These are phyloP conservation scores for Delphinapterus leucas DNA, from an alignment of 2,113 vertebrate species.

Conservation along the genomic window DNA sequence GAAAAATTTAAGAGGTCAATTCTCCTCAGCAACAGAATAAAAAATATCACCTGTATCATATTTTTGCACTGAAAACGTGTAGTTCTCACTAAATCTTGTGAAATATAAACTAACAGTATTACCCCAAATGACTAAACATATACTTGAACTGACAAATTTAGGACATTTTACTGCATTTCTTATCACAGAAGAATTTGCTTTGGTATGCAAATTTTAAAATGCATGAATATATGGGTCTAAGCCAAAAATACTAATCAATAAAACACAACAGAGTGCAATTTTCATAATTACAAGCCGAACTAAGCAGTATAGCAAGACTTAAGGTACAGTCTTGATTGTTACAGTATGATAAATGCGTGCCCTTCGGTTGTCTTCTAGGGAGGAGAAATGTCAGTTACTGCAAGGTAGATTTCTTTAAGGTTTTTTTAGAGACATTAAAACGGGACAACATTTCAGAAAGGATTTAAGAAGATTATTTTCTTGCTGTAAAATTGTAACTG, in stretches of 20 bases:
- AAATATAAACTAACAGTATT: neutral
- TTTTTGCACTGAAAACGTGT: neutral
- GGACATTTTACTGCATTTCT: neutral
- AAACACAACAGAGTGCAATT: neutral
- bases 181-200: constrained; percentile 48
- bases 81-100: neutral
- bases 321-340: neutral
- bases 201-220: neutral
- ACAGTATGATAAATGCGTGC: neutral
- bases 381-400: neutral
- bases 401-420: neutral
- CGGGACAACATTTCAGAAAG: neutral
- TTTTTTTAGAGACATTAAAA: neutral
- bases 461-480: neutral
- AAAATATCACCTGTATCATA: neutral
- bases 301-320: neutral
- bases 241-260: constrained; percentile 21
- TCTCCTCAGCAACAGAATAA: neutral
- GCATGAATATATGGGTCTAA: neutral
- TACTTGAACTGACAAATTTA: constrained; percentile 32
- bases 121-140: neutral
- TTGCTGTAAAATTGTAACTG: neutral
- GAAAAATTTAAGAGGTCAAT: neutral
- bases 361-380: neutral
- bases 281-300: neutral